Conservation (phyloP, 2,888 invertebrate species). For the Brachyptera putata region DNA sequence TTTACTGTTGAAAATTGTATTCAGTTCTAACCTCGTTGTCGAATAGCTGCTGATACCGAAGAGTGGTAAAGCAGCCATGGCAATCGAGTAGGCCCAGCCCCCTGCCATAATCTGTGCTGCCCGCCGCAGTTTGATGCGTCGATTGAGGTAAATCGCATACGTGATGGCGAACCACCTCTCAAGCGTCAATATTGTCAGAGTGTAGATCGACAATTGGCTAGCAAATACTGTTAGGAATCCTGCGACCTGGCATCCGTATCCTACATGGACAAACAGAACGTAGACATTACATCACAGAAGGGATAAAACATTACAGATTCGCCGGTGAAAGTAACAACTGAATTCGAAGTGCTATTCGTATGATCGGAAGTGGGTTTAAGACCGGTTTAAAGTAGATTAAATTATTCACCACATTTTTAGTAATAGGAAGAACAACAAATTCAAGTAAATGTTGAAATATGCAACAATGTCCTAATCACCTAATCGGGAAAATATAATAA, state of each 20-base stretch:
- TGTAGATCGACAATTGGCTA: slow-evolving; percentile 82
- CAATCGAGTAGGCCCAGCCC: slow-evolving; percentile 74
- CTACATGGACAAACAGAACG: slow-evolving; percentile 41
- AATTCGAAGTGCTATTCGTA: no score
- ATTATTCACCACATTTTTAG: no score
- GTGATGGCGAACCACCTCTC: slow-evolving; percentile 83
- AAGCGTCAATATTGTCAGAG: slow-evolving; percentile 78
- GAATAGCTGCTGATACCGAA: slow-evolving; percentile 83
- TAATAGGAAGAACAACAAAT: no score
- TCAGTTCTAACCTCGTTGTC: slow-evolving; percentile 78
- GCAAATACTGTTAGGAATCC: slow-evolving; percentile 87
- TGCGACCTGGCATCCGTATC: slow-evolving; percentile 76
- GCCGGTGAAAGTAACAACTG: no score
- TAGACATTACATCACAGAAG: no score
- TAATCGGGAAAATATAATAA: no score
- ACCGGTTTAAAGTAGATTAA: no score
- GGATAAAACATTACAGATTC: no score
- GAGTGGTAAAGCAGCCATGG: slow-evolving; percentile 75
- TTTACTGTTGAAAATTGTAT: no score
- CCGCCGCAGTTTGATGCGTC: slow-evolving; percentile 66
- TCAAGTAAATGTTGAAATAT: no score
- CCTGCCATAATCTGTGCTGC: slow-evolving; percentile 71
- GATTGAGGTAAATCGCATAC: slow-evolving; percentile 76
- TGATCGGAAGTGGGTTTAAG: no score
- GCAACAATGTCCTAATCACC: no score